Evolutionary conservation across 2,797 vertebrate species (phyloP), one percentile per base, ranked within the genome.

Genomic region (Neosilurus mollespiculum): DNA sequence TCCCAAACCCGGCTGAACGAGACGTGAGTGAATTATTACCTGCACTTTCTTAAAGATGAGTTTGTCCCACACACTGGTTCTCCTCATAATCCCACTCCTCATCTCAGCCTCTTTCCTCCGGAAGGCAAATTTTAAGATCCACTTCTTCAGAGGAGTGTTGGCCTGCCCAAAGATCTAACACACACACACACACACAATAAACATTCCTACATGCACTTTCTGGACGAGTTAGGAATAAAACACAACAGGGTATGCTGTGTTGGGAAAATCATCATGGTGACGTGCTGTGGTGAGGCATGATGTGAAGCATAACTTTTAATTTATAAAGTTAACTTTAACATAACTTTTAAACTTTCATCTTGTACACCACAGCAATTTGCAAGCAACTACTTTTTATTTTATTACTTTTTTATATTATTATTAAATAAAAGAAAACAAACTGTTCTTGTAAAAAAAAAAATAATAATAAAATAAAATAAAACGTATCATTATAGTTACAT

Each of bases 41-140:
- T 99, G 98, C 43, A 99, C 95, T 94, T 98, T 99, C 85, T 90
- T 95, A 89, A 99, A 99, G 93, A 99, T 97, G 22, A 99, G 90
- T 88, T 93, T 97, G 90, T 99, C 98, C 98, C 98, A 99, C 70
- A 99, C 86, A 89, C 97, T 99, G 92, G 98, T 96, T 84, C 91
- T 96, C 88, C 98, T 93, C 66, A 99, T 91, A 86, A 99, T 93
- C 2, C 98, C 97, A 2, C 93, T 96, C 87, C 92, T 94, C 64
- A 99, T 95, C 87, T 99, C 97, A 0, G 97, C 95, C 90, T 96
- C 95, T 93, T 99, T 99, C 90, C 97, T 95, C 82, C 94, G 95
- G 83, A 96, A 96, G 64, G 98, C 97, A 80, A 98, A 97, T 86
- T 97, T 96, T 67, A 99, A 91, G 49, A 99, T 84, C 96, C 96